phyloP scores from a whole-genome alignment of 2,888 invertebrate genomes.

The Teinopalpus imperialis region DNA sequence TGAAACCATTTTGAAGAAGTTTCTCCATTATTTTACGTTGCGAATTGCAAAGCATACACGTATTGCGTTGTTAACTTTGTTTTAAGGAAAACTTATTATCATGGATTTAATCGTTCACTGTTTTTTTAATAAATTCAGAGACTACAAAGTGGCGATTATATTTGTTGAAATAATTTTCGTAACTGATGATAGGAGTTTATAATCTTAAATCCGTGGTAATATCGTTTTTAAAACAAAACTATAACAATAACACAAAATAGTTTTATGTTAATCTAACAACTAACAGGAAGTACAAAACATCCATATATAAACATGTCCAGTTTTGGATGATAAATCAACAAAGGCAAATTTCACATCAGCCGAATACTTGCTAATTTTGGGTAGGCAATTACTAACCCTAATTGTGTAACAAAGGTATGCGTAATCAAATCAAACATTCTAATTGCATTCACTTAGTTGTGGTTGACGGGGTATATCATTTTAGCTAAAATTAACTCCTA shows the following conservation, averaged over 20 bases:
- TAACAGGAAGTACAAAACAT: no score
- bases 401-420: slow-evolving; percentile 40
- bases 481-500: slow-evolving; percentile 26
- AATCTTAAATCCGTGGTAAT: no score
- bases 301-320: no score
- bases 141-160: no score
- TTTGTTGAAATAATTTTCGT: slow-evolving; percentile 12
- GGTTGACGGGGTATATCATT: slow-evolving; percentile 25
- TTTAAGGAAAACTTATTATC: no score
- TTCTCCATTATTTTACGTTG: slow-evolving; percentile 21
- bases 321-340: no score
- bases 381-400: slow-evolving; percentile 25
- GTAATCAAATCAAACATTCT: slow-evolving; percentile 50
- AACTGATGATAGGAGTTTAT: no score
- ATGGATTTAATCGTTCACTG: no score
- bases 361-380: slow-evolving; percentile 17
- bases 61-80: background rate
- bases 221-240: no score
- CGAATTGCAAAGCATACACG: slow-evolving; percentile 10
- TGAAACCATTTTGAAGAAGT: slow-evolving; percentile 28
- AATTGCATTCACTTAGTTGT: slow-evolving; percentile 34
- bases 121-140: no score
- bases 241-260: no score
- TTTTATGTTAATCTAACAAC: no score
- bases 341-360: slow-evolving; percentile 15